Conservation (phyloP, 2,888 invertebrate species). For the Teleiodes luculella region DNA sequence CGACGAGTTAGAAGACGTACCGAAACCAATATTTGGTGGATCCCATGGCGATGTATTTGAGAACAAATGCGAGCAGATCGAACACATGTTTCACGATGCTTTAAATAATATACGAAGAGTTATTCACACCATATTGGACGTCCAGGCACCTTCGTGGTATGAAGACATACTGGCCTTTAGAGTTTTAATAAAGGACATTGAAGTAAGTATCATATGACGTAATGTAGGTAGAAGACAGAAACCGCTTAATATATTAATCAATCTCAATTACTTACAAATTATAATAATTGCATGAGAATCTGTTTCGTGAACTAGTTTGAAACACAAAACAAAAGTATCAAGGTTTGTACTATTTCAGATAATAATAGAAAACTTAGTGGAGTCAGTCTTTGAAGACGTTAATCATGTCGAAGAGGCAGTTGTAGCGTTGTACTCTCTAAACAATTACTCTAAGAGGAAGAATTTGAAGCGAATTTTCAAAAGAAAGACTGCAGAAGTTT, state of each 20-base stretch:
- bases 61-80: slow-evolving; percentile 83
- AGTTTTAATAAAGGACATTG: slow-evolving; percentile 80
- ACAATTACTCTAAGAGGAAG: slow-evolving; percentile 87
- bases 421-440: slow-evolving; percentile 85
- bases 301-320: neutral
- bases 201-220: slow-evolving; percentile 63
- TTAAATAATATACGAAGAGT: slow-evolving; percentile 80
- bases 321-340: neutral
- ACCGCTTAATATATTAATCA: no score
- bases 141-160: slow-evolving; percentile 90
- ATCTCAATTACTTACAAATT: no score
- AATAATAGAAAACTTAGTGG: slow-evolving; percentile 89
- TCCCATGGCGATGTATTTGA: slow-evolving; percentile 84
- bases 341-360: slow-evolving; percentile 61
- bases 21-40: slow-evolving; percentile 87
- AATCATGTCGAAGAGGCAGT: slow-evolving; percentile 90
- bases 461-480: slow-evolving; percentile 84
- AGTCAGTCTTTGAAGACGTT: slow-evolving; percentile 86
- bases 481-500: slow-evolving; percentile 82
- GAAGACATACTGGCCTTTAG: slow-evolving; percentile 83
- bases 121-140: slow-evolving; percentile 83
- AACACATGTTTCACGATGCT: slow-evolving; percentile 84
- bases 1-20: slow-evolving; percentile 84
- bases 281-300: no score
- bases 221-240: no score